Percentiles rank a stretch among this genome's conserved stretches.
phyloP scores from a whole-genome alignment of 64 coral and sea anemone species.

The Anthopleura sola region DNA sequence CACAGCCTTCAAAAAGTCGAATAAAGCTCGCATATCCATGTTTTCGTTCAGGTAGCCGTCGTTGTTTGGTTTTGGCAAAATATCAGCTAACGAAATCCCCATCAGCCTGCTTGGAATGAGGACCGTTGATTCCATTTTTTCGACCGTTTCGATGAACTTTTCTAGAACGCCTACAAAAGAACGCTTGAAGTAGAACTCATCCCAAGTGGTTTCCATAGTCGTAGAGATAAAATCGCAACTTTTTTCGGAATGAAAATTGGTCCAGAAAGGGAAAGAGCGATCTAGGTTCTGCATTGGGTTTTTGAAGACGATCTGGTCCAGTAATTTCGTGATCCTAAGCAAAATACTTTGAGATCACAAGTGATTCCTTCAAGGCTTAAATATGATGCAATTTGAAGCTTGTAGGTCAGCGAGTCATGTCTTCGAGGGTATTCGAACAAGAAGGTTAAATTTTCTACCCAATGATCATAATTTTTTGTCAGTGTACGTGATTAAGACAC shows the following conservation, averaged over 20 bases:
- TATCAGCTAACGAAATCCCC: background rate
- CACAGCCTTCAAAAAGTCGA: slow-evolving; percentile 13
- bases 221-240: background rate
- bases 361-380: background rate
- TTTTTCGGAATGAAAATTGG: background rate
- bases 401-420: background rate
- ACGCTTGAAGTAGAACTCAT: slow-evolving; percentile 28
- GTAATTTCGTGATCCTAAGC: background rate
- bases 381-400: background rate
- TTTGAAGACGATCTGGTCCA: background rate
- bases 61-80: background rate
- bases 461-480: background rate
- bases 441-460: background rate
- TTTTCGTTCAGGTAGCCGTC: background rate
- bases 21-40: slow-evolving; percentile 19
- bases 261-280: background rate
- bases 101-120: slow-evolving; percentile 23
- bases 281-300: background rate
- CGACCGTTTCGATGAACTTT: slow-evolving; percentile 20
- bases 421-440: background rate
- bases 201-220: slow-evolving; percentile 17
- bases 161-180: slow-evolving; percentile 13
- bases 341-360: background rate
- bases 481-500: background rate
- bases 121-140: slow-evolving; percentile 15